Conservation (phyloP, 2,797 vertebrate species). For the Chromis chromis region DNA sequence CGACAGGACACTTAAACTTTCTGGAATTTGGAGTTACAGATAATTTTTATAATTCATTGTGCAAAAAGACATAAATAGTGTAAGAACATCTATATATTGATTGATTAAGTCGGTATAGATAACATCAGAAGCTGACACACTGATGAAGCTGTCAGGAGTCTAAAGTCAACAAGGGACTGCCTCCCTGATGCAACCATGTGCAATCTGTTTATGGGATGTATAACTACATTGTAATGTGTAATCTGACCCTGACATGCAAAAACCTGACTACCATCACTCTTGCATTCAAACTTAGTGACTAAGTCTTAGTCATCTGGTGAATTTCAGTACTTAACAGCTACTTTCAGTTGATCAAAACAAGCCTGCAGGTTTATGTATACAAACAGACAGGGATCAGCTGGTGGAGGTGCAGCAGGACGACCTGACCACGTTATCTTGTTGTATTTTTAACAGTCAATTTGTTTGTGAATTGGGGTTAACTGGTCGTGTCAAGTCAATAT, state of each 20-base stretch:
- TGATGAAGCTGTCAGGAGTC: neutral
- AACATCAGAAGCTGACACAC: neutral
- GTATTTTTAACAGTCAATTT: too few relatives aligned
- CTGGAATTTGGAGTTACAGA: neutral
- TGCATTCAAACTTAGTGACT: too few relatives aligned
- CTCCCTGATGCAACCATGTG: constrained; percentile 54
- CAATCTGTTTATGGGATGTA: constrained; percentile 19
- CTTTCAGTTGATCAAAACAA: neutral
- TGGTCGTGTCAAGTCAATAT: neutral
- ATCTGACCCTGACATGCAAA: constrained; percentile 25
- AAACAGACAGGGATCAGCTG: neutral
- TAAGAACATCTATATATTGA: neutral
- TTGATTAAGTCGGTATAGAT: neutral
- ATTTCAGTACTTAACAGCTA: neutral
- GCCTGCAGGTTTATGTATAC: neutral
- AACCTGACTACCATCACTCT: neutral
- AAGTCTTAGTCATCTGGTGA: neutral
- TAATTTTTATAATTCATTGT: neutral
- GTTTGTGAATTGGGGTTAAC: neutral
- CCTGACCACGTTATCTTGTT: neutral
- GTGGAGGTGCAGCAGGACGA: neutral
- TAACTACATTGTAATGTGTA: constrained; percentile 12
- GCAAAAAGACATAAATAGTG: neutral
- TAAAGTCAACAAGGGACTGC: constrained; percentile 30
- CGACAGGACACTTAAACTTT: neutral